Conservation (phyloP, 2,113 vertebrate genomes). For the Pipra filicauda region DNA sequence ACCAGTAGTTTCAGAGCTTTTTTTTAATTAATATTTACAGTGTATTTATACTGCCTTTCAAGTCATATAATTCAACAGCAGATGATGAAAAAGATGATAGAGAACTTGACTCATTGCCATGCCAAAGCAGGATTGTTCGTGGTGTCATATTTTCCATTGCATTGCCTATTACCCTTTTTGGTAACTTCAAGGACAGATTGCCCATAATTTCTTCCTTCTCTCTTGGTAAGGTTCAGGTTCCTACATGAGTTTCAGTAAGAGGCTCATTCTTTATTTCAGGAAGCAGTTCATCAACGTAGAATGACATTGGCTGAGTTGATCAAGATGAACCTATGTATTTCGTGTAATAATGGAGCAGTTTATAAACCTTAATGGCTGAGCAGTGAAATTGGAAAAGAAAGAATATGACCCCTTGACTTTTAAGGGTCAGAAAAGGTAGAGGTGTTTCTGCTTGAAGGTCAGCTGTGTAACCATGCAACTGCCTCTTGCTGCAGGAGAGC, state of each 20-base stretch:
- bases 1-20: neutral
- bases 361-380: neutral
- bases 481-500: neutral
- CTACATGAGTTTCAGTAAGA: neutral
- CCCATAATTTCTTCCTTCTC: neutral
- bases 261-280: neutral
- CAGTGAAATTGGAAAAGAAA: neutral
- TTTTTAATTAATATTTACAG: neutral
- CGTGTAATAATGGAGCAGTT: neutral
- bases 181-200: neutral
- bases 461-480: rapidly evolving
- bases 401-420: neutral
- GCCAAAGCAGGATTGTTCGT: neutral
- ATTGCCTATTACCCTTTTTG: neutral
- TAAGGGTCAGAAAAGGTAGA: neutral
- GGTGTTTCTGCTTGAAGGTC: neutral
- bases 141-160: neutral
- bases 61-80: neutral
- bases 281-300: neutral
- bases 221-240: neutral
- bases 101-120: neutral
- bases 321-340: neutral
- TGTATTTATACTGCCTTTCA: neutral
- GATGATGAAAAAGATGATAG: neutral
- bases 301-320: neutral